Percentiles rank a stretch among this genome's conserved stretches.
These are phyloP conservation scores for Sebastes alutus DNA, from an alignment of 2,797 vertebrate species.

Conservation along the genomic window DNA sequence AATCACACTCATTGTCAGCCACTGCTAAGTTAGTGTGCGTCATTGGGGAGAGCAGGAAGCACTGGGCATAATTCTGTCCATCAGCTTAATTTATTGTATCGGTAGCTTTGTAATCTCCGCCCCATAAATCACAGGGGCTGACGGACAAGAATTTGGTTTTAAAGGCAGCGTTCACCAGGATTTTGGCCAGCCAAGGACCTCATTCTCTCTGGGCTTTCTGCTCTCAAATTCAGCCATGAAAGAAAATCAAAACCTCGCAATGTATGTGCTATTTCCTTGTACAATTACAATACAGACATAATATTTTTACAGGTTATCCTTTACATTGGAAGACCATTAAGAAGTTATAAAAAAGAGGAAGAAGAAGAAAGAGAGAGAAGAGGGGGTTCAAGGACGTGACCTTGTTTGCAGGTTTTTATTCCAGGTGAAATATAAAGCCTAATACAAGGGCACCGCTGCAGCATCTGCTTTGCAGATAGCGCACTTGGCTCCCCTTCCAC, in stretches of 20 bases:
- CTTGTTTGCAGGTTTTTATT: slow-evolving; percentile 66
- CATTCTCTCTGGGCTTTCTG: slow-evolving; percentile 13
- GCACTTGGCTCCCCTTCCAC: slow-evolving; percentile 75
- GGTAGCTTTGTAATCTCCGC: slow-evolving; percentile 97
- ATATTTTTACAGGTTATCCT: slow-evolving; percentile 47
- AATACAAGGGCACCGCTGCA: slow-evolving; percentile 67
- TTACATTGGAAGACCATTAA: slow-evolving; percentile 9
- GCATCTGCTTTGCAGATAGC: slow-evolving; percentile 81
- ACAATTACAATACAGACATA: slow-evolving; percentile 53
- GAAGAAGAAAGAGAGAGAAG: slow-evolving; percentile 5
- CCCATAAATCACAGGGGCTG: slow-evolving; percentile 92
- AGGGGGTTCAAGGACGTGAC: slow-evolving; percentile 58
- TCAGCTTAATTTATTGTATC: slow-evolving; percentile 98
- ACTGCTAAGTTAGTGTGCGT: slow-evolving; percentile 96
- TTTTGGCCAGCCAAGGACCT: slow-evolving; percentile 55
- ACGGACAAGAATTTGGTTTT: slow-evolving; percentile 96
- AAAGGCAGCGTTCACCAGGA: slow-evolving; percentile 84
- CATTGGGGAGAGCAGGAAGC: slow-evolving; percentile 97
- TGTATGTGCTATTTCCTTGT: slow-evolving; percentile 24
- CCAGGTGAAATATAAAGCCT: slow-evolving; percentile 68
- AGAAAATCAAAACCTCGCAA: slow-evolving; percentile 34
- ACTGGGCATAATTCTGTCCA: slow-evolving; percentile 98
- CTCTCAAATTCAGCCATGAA: slow-evolving; percentile 52
- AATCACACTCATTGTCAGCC: slow-evolving; percentile 97
- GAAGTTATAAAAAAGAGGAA: slow-evolving; percentile 3